Evolutionary conservation across 1,140 invertebrate species (phyloP), one percentile per base, ranked within the genome.

Genomic region (Polypedilum pembai): DNA sequence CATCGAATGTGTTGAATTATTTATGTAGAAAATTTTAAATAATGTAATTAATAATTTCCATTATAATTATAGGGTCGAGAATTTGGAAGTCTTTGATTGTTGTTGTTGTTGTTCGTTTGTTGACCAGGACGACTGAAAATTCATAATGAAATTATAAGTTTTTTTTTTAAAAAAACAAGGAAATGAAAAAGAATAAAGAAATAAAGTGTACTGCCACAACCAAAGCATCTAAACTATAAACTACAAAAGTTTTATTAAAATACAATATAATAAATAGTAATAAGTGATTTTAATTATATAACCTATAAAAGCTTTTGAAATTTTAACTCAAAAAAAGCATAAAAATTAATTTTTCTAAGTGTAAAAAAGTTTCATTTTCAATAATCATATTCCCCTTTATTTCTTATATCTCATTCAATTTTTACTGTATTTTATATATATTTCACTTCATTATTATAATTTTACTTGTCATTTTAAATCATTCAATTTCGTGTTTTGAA

Each of bases 341-440:
- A n/a, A n/a, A n/a, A n/a, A n/a, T n/a, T n/a, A n/a, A n/a, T n/a
- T n/a, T n/a, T n/a, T n/a, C n/a, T n/a, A n/a, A n/a, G n/a, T n/a
- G n/a, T n/a, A 33, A 33, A 5, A 33, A 33, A 3, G 5, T 33
- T 56, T 56, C 41, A n/a, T 56, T 56, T 56, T 56, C 45, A 56
- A 56, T 56, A 56, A 56, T 56, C 12, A 56, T 56, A 56, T 56
- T 56, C 45, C 45, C 45, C 45, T 56, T 56, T 56, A 56, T 56
- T 56, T 56, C 45, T 56, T 56, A 3, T 33, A 56, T 56, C 45
- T 56, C 41, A 10, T 45, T 45, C 45, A 56, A 56, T 15, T 56
- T 56, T 56, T 56, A 33, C 24, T 56, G 12, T n/a, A 56, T 56
- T 56, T 12, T 56, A 56, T 56, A 56, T 56, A 56, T 56, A 56